phyloP scores from a whole-genome alignment of 1,140 invertebrate genomes.

The Drosophila bifasciata region DNA sequence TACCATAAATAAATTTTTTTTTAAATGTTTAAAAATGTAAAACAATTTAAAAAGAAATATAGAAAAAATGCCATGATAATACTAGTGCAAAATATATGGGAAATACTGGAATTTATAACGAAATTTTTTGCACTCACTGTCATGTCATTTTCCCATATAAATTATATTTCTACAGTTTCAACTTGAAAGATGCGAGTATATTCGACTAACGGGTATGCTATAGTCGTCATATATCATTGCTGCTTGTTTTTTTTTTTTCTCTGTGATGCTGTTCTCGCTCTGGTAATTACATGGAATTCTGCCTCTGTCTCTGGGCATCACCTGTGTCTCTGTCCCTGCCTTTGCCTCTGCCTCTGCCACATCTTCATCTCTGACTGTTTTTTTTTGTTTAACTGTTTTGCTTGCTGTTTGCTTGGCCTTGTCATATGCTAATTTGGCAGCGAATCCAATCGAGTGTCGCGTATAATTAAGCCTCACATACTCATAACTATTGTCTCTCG shows the following conservation, averaged over 20 bases:
- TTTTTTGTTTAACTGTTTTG: conserved; percentile 37
- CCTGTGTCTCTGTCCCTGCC: conserved; percentile 16
- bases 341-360: conserved; percentile 5
- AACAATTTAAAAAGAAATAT: too few relatives aligned
- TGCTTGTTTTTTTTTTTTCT: conserved; percentile 26
- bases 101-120: too few relatives aligned
- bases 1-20: too few relatives aligned
- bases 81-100: too few relatives aligned
- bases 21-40: too few relatives aligned
- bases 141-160: too few relatives aligned
- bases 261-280: conserved; percentile 15
- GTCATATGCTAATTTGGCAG: conserved; percentile 69
- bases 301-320: conserved; percentile 8
- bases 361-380: conserved; percentile 43
- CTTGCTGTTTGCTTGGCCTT: conserved; percentile 37
- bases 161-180: too few relatives aligned
- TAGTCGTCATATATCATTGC: not conserved
- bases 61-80: too few relatives aligned
- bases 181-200: too few relatives aligned
- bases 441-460: conserved; percentile 48
- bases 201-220: too few relatives aligned
- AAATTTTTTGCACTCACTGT: too few relatives aligned
- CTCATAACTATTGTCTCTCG: conserved; percentile 32
- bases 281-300: conserved; percentile 67
- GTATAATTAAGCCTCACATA: conserved; percentile 63